Percentiles rank a stretch among this genome's conserved stretches.
phyloP scores from a whole-genome alignment of 2,113 vertebrate species.

The Aptenodytes forsteri region DNA sequence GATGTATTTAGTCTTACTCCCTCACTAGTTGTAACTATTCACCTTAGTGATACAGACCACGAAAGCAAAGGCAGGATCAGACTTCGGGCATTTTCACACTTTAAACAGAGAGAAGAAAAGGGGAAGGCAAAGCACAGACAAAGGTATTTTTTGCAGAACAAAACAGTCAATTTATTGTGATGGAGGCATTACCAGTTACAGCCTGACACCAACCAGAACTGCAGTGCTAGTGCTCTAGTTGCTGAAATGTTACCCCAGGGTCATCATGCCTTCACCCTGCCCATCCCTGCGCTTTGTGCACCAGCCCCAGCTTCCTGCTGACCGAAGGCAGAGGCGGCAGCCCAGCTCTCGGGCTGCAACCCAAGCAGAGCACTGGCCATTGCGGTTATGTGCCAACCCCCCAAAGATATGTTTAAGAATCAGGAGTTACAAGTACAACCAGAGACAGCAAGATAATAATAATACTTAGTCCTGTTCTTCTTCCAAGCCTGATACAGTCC shows the following conservation, averaged over 20 bases:
- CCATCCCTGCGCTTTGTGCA: not conserved
- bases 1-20: not conserved
- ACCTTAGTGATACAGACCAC: not conserved
- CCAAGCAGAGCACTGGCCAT: not conserved
- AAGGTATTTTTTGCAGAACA: not conserved
- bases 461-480: not conserved
- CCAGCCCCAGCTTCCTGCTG: not conserved
- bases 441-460: not conserved
- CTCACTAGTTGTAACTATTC: not conserved
- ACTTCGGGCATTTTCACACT: not conserved
- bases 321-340: not conserved
- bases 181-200: not conserved
- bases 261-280: not conserved
- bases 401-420: not conserved
- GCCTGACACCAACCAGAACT: not conserved
- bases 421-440: not conserved
- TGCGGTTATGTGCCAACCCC: not conserved
- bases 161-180: not conserved
- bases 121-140: not conserved
- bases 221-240: not conserved
- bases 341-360: not conserved
- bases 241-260: rapidly evolving
- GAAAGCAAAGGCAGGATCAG: not conserved
- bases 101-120: not conserved
- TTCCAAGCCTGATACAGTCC: not conserved